Conservation (phyloP, 2,797 vertebrate genomes). For the Pantherophis alleghaniensis region DNA sequence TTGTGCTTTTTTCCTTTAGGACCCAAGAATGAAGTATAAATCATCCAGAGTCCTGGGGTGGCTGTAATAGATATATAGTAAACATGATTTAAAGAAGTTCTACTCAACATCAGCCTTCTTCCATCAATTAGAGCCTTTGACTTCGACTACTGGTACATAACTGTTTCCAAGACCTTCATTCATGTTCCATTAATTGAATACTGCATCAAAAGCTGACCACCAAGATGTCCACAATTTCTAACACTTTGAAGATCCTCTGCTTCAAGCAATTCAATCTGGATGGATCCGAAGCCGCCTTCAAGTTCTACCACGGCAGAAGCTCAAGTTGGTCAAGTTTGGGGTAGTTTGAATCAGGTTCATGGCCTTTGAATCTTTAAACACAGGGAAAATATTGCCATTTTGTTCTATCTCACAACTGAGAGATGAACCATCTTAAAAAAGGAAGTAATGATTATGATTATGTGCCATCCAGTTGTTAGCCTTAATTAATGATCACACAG, state of each 20-base stretch:
- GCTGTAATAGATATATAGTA: not conserved
- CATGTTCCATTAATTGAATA: not conserved
- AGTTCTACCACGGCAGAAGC: not conserved
- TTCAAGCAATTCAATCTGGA: not conserved
- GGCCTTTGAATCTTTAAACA: not conserved
- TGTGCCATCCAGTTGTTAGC: not conserved
- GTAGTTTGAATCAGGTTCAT: not conserved
- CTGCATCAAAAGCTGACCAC: not conserved
- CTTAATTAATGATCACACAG: not conserved
- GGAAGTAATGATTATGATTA: not conserved
- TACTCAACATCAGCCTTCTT: not conserved
- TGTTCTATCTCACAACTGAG: not conserved
- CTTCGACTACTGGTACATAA: not conserved
- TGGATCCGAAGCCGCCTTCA: not conserved
- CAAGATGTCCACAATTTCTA: not conserved
- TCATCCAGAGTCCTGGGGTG: not conserved
- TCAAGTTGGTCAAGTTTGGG: not conserved
- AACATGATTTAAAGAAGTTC: not conserved
- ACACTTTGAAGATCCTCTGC: not conserved
- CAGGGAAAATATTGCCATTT: not conserved
- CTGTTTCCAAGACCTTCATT: not conserved
- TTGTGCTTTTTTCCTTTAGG: not conserved
- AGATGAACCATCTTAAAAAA: not conserved
- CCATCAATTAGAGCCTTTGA: not conserved
- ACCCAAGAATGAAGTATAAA: not conserved